Evolutionary conservation across 2,797 vertebrate species (phyloP).

Genomic region (Oryzias dopingdopingensis): DNA sequence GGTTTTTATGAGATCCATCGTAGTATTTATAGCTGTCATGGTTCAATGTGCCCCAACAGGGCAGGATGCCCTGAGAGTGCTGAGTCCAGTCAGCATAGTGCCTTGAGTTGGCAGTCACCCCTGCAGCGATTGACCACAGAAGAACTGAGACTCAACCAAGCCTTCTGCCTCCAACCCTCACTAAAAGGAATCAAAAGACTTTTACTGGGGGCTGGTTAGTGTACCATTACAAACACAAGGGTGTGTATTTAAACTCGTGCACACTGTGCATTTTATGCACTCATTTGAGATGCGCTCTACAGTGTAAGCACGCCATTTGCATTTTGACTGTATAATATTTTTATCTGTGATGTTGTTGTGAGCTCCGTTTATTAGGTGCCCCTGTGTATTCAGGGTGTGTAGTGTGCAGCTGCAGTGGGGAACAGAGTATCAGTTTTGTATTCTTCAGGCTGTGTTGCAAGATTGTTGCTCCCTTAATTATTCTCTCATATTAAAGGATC

Average conservation of each 20-base stretch:
- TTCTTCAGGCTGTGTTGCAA: constrained; percentile 68
- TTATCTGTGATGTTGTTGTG: constrained; percentile 26
- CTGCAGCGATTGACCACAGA: constrained; percentile 37
- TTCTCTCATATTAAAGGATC: constrained; percentile 84
- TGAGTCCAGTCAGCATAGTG: constrained; percentile 40
- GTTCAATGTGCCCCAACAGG: constrained; percentile 24
- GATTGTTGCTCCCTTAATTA: constrained; percentile 83
- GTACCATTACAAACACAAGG: constrained; percentile 4
- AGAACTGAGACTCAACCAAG: constrained; percentile 38
- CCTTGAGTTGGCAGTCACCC: constrained; percentile 21
- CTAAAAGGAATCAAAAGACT: constrained; percentile 12
- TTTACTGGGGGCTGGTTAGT: constrained; percentile 2
- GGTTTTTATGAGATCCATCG: constrained; percentile 8
- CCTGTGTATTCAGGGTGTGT: constrained; percentile 47
- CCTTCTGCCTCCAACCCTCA: constrained; percentile 13
- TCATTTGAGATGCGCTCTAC: constrained; percentile 15
- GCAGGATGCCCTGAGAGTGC: constrained; percentile 27
- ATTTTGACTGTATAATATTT: constrained; percentile 39
- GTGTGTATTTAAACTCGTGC: constrained; percentile 21
- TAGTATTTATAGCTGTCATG: constrained; percentile 18
- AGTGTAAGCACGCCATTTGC: constrained; percentile 35
- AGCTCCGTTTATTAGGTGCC: constrained; percentile 35
- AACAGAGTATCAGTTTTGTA: constrained; percentile 67
- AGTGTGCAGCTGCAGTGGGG: constrained; percentile 42
- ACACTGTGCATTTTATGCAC: constrained; percentile 4